Conservation (phyloP, 1,140 invertebrate genomes). For the Orchestia grillus region DNA sequence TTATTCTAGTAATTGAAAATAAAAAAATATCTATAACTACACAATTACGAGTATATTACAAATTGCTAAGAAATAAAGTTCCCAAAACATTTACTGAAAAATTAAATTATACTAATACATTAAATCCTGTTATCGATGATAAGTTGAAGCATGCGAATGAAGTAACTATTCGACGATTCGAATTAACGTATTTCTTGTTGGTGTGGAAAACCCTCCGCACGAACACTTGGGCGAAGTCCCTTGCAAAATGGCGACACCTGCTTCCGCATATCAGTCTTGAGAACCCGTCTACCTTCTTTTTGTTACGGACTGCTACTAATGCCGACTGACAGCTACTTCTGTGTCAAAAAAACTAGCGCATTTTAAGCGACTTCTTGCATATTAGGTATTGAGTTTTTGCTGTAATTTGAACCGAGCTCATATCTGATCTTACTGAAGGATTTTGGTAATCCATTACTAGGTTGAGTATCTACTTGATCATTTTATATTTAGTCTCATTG, state of each 20-base stretch:
- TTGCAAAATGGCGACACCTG: not conserved
- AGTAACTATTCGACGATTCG: not conserved
- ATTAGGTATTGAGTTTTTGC: not conserved
- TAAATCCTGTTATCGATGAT: too few relatives aligned
- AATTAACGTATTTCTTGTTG: not conserved
- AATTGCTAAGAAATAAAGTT: too few relatives aligned
- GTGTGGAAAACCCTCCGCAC: not conserved
- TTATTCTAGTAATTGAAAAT: too few relatives aligned
- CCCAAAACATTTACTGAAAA: too few relatives aligned
- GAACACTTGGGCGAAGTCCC: not conserved
- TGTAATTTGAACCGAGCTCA: not conserved
- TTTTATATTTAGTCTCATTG: not conserved
- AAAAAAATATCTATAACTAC: too few relatives aligned
- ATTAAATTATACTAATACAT: too few relatives aligned
- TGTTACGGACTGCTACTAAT: not conserved
- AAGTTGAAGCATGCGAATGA: too few relatives aligned
- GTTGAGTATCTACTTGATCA: not conserved
- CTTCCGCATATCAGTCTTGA: not conserved
- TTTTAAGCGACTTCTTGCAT: not conserved
- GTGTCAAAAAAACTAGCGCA: not conserved
- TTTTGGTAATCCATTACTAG: not conserved
- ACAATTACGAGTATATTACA: too few relatives aligned
- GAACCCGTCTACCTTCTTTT: not conserved
- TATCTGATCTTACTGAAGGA: not conserved
- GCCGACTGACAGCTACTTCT: not conserved